Evolutionary conservation across 2,888 invertebrate genomes (phyloP), one percentile per base, ranked within the genome.

Genomic region (Cryptocephalus primarius): DNA sequence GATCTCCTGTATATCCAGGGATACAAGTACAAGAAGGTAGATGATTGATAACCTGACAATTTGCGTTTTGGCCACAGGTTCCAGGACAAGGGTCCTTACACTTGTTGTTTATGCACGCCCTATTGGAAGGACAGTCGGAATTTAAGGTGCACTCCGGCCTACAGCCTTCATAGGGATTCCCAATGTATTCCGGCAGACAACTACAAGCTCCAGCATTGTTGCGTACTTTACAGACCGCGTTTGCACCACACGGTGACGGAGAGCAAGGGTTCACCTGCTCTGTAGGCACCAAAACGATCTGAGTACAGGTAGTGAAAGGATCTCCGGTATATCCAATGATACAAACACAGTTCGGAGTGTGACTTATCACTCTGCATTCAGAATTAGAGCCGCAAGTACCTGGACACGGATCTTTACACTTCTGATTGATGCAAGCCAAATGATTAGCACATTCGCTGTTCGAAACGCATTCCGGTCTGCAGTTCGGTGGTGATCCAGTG

Each of bases 61-160:
- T 72, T 22, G 88, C 85, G 59, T 85, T 83, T 53, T 79, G 75
- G 8, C 85, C 87, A 63, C 88, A 88, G 39, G 80, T 80, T 55
- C 86, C 87, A 3, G 83, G 83, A 59, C 88, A 89, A 34, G 88
- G 88, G 69, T 88, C 83, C 61, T 76, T 72, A 76, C 88, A 88
- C 69, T 84, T 85, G 57, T 80, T 82, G 53, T 78, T 77, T 36
- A 82, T 75, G 55, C 88, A 88, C 2, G 86, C 85, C 62, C 74
- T 78, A 61, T 83, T 80, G 36, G 82, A 79, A 2, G 80, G 71
- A 64, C 86, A 87, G 59, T 85, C 86, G 1, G 83, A 79, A 62
- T 83, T 82, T 39, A 80, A 66, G 1, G 81, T 72, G 67, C 86
- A 86, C 69, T 86, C 85, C 10, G 86, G 86, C 41, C 82, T 76